Evolutionary conservation across 2,888 invertebrate genomes (phyloP).

Genomic region (Dorcus parallelipipedus): DNA sequence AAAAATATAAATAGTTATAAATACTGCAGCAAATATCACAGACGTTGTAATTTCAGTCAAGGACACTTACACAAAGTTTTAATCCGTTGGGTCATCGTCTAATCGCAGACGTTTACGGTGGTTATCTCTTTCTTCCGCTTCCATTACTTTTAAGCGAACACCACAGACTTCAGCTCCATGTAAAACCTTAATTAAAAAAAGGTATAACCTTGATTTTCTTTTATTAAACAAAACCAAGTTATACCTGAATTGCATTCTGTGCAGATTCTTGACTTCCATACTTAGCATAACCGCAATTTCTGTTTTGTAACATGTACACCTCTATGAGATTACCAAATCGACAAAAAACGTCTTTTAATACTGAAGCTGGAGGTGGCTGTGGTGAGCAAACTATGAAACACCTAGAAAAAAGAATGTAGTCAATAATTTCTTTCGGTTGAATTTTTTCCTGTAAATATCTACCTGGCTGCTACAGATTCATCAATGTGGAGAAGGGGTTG

Average conservation of each 20-base stretch:
- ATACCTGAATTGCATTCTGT: conserved; percentile 67
- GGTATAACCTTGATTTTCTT: conserved; percentile 13
- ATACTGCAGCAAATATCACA: not conserved
- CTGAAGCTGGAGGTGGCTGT: conserved; percentile 68
- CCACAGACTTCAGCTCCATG: conserved; percentile 89
- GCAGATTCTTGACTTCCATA: conserved; percentile 76
- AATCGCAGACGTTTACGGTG: conserved; percentile 26
- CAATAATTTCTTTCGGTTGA: not conserved
- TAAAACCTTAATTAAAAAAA: conserved; percentile 54
- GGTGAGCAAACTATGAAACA: conserved; percentile 66
- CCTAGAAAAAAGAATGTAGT: conserved; percentile 34
- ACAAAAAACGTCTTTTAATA: conserved; percentile 84
- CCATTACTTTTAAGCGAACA: conserved; percentile 80
- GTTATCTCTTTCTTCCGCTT: conserved; percentile 69
- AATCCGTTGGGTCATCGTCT: conserved; percentile 17
- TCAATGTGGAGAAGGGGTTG: conserved; percentile 69
- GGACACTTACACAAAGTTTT: not conserved
- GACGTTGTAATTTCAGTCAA: not conserved
- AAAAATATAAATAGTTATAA: not conserved
- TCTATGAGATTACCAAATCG: conserved; percentile 89
- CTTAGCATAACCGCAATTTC: conserved; percentile 90
- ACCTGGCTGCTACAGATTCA: conserved; percentile 62
- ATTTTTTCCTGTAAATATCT: conserved; percentile 20
- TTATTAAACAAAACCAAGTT: conserved; percentile 1
- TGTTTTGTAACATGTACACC: conserved; percentile 83